phyloP scores from a whole-genome alignment of 1,140 invertebrate genomes.

The Hypsibius dujardini region DNA sequence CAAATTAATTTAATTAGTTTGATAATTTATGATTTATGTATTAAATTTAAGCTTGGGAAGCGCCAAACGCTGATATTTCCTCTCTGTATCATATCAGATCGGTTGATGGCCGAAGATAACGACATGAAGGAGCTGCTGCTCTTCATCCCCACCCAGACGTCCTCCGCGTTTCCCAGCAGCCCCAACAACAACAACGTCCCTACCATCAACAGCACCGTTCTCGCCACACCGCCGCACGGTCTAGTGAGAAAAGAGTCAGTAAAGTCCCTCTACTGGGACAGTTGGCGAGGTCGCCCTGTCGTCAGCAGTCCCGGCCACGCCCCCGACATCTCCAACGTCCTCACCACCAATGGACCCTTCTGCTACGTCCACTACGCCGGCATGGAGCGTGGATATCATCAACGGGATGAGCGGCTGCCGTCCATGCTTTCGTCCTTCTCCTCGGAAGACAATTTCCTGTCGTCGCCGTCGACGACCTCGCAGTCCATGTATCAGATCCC shows the following conservation, averaged over 20 bases:
- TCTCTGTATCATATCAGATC: background rate
- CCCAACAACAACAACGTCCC: background rate
- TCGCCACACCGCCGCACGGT: background rate
- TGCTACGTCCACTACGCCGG: background rate
- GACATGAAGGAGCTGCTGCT: background rate
- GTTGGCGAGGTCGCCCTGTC: constrained; percentile 7
- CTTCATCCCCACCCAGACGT: constrained; percentile 10
- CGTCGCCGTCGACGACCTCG: background rate
- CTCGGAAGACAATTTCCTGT: constrained; percentile 13
- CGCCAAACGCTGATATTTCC: too few species aligned
- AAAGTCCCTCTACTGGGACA: background rate
- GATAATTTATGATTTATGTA: too few species aligned
- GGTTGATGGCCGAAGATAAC: constrained; percentile 3
- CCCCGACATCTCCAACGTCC: background rate
- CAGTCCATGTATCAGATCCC: background rate
- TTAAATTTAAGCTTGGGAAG: too few species aligned
- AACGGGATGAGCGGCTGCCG: background rate
- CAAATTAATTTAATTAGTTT: too few species aligned
- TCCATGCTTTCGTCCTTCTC: constrained; percentile 4
- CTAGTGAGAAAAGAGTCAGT: constrained; percentile 10
- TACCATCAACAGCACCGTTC: background rate
- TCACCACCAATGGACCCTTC: background rate
- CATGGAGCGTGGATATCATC: background rate
- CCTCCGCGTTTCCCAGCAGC: background rate
- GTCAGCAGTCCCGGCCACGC: background rate